Conservation (phyloP, 2,888 invertebrate species). For the Microctonus hyperodae region DNA sequence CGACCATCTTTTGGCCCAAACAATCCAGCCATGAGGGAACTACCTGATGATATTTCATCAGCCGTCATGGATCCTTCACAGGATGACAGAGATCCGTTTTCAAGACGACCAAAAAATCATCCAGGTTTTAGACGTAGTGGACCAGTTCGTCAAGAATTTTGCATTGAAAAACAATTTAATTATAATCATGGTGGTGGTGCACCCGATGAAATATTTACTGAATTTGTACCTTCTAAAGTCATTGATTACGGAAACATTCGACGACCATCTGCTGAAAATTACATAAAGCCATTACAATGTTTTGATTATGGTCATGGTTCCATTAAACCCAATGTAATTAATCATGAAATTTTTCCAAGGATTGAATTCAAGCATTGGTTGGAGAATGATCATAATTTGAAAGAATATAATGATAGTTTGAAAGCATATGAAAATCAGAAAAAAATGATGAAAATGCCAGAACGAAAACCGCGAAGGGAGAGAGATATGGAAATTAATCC, state of each 20-base stretch:
- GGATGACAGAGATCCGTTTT: slow-evolving; percentile 17
- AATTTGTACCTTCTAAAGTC: slow-evolving; percentile 52
- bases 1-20: not conserved
- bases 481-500: slow-evolving; percentile 26
- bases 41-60: not conserved
- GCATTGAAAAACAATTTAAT: slow-evolving; percentile 57
- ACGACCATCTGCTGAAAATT: slow-evolving; percentile 43
- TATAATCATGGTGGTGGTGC: slow-evolving; percentile 56
- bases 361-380: slow-evolving; percentile 57
- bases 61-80: not conserved
- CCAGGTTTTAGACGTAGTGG: slow-evolving; percentile 23
- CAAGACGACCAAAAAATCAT: slow-evolving; percentile 32
- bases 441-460: slow-evolving; percentile 33
- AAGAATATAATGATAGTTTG: slow-evolving; percentile 55
- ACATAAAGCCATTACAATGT: slow-evolving; percentile 48
- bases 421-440: slow-evolving; percentile 41
- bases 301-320: slow-evolving; percentile 59
- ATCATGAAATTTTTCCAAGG: slow-evolving; percentile 46
- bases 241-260: slow-evolving; percentile 56
- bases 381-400: slow-evolving; percentile 57
- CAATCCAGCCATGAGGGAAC: not conserved
- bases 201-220: slow-evolving; percentile 41
- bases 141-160: slow-evolving; percentile 49
- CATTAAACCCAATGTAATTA: slow-evolving; percentile 50
- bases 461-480: slow-evolving; percentile 32